A percentile compares a stretch with the other conserved stretches of the same genome.
phyloP scores from a whole-genome alignment of 2,113 vertebrate genomes.

The Ageneiosus marmoratus region DNA sequence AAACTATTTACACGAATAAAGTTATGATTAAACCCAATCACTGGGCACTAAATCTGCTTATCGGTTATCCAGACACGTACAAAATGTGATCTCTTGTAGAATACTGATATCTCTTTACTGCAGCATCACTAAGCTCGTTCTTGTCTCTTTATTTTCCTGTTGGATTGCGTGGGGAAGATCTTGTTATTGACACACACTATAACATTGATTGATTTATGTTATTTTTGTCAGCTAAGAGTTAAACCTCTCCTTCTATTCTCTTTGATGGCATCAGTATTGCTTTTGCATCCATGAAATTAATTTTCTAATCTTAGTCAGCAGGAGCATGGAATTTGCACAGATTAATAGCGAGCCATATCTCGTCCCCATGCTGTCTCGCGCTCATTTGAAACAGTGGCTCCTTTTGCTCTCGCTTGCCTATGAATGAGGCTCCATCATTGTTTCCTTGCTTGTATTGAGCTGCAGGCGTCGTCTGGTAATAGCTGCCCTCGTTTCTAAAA shows the following conservation, averaged over 20 bases:
- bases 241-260: conserved; percentile 62
- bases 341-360: conserved; percentile 74
- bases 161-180: background rate
- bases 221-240: conserved; percentile 63
- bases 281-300: conserved; percentile 80
- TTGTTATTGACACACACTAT: background rate
- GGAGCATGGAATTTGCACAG: conserved; percentile 76
- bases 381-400: conserved; percentile 21
- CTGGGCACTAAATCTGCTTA: background rate
- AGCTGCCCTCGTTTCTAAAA: background rate
- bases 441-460: conserved; percentile 14
- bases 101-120: background rate
- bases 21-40: background rate
- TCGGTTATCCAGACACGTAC: background rate
- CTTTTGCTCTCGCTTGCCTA: conserved; percentile 3
- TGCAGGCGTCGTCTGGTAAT: background rate
- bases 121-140: background rate
- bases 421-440: conserved; percentile 22
- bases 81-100: background rate
- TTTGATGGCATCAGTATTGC: conserved; percentile 78
- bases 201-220: conserved; percentile 55
- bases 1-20: background rate
- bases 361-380: conserved; percentile 28
- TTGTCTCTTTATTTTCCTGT: background rate
- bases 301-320: conserved; percentile 81